phyloP scores from a whole-genome alignment of 2,797 vertebrate genomes.

The Gambusia yucatana region DNA sequence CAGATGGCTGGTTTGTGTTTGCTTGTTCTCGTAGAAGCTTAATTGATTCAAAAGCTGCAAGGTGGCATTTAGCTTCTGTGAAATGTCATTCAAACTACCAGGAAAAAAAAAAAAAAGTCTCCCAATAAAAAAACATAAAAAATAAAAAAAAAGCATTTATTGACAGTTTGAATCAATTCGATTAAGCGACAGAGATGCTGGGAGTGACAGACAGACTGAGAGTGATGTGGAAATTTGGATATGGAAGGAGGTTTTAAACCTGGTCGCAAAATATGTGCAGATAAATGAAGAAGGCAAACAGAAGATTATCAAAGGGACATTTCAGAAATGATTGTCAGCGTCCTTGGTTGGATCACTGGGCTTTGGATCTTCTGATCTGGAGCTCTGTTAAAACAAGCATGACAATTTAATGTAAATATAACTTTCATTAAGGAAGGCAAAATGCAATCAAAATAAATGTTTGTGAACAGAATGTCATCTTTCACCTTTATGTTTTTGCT shows the following conservation, averaged over 20 bases:
- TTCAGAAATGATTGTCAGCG: constrained; percentile 66
- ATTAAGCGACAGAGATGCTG: constrained; percentile 41
- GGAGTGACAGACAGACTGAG: constrained; percentile 31
- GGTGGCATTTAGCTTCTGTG: constrained; percentile 61
- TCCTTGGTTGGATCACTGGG: constrained; percentile 57
- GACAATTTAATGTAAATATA: constrained; percentile 17
- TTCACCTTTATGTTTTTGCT: background rate
- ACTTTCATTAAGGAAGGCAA: background rate
- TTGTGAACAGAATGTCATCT: background rate
- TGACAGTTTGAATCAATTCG: constrained; percentile 59
- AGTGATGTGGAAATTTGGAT: constrained; percentile 13
- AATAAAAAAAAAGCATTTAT: constrained; percentile 61
- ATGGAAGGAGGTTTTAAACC: constrained; percentile 11
- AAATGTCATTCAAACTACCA: constrained; percentile 54
- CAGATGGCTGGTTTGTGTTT: constrained; percentile 56
- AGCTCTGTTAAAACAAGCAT: constrained; percentile 65
- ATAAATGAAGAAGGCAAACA: constrained; percentile 6
- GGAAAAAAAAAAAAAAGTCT: constrained; percentile 60
- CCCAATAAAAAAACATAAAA: constrained; percentile 50
- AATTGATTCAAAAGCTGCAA: constrained; percentile 70
- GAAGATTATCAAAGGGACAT: background rate
- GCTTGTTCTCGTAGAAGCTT: constrained; percentile 56
- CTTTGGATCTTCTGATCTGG: constrained; percentile 72
- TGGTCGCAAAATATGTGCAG: constrained; percentile 7
- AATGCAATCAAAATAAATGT: background rate